A percentile compares a stretch with the other conserved stretches of the same genome.
Conservation (phyloP, 2,797 vertebrate genomes). For the Capromys pilorides region DNA sequence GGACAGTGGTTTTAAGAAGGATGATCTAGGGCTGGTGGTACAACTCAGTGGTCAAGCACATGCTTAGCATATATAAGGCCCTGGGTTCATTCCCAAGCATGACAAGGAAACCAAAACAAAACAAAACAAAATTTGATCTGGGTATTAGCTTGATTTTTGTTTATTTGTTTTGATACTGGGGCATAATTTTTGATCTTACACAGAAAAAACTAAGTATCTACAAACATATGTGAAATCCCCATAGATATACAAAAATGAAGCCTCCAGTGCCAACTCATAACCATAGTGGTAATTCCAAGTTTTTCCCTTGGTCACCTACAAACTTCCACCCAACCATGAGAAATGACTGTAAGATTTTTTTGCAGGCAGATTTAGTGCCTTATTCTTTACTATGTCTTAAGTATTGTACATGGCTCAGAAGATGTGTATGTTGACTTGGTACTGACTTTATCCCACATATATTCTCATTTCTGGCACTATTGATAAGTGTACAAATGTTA, state of each 20-base stretch:
- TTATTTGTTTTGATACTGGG: neutral
- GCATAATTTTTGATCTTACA: neutral
- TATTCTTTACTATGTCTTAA: neutral
- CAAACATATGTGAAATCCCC: neutral
- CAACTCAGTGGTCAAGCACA: neutral
- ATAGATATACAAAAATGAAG: neutral
- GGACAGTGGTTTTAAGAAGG: conserved; percentile 17
- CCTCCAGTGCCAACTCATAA: neutral
- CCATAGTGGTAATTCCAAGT: neutral
- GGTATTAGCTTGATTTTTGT: neutral
- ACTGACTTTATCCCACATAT: neutral
- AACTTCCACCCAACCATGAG: neutral
- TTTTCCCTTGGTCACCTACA: neutral
- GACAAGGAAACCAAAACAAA: neutral
- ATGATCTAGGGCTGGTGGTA: neutral
- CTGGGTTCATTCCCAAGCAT: neutral
- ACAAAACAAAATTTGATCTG: neutral
- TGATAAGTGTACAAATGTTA: conserved; percentile 54
- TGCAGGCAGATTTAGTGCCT: neutral
- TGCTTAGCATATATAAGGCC: neutral
- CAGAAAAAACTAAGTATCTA: neutral
- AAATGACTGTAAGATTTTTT: neutral
- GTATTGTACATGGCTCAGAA: neutral
- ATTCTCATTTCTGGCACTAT: conserved; percentile 51
- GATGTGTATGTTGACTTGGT: neutral